Evolutionary conservation across 2,888 invertebrate species (phyloP).

Genomic region (Tiliacea citrago): DNA sequence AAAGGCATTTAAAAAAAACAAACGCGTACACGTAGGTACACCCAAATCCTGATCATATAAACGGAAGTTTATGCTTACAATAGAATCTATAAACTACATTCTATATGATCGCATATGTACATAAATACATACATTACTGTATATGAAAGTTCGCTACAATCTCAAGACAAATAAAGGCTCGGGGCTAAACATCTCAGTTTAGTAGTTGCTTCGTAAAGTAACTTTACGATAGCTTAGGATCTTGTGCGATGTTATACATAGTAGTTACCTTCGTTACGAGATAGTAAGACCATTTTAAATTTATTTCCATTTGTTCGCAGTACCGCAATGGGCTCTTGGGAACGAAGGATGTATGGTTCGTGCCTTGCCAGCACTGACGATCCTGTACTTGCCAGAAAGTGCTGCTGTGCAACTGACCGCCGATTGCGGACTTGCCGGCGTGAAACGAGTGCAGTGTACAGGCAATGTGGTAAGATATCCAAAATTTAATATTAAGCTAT

Average conservation of each 20-base stretch:
- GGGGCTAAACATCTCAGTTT: constrained; percentile 48
- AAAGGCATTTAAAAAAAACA: neutral
- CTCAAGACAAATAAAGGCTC: constrained; percentile 56
- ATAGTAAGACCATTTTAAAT: constrained; percentile 12
- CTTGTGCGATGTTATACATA: constrained; percentile 15
- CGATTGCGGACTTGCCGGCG: constrained; percentile 94
- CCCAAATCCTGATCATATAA: neutral
- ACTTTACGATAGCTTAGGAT: constrained; percentile 50
- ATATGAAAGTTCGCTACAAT: constrained; percentile 36
- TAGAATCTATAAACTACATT: constrained; percentile 1
- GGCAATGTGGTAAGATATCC: constrained; percentile 92
- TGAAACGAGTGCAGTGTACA: constrained; percentile 93
- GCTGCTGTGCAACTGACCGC: constrained; percentile 94
- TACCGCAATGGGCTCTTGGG: constrained; percentile 94
- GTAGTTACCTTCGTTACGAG: constrained; percentile 12
- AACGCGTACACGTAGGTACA: no score
- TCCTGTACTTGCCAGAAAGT: constrained; percentile 94
- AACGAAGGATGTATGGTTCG: constrained; percentile 93
- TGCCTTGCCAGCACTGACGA: constrained; percentile 93
- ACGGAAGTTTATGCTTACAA: constrained; percentile 3
- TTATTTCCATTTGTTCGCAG: constrained; percentile 82
- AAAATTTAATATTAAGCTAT: neutral
- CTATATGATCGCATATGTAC: constrained; percentile 10
- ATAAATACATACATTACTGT: constrained; percentile 14
- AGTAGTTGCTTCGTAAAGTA: constrained; percentile 46